These are phyloP conservation scores for Sarcophaga subvicina DNA, from an alignment of 2,888 invertebrate species.

Conservation along the genomic window DNA sequence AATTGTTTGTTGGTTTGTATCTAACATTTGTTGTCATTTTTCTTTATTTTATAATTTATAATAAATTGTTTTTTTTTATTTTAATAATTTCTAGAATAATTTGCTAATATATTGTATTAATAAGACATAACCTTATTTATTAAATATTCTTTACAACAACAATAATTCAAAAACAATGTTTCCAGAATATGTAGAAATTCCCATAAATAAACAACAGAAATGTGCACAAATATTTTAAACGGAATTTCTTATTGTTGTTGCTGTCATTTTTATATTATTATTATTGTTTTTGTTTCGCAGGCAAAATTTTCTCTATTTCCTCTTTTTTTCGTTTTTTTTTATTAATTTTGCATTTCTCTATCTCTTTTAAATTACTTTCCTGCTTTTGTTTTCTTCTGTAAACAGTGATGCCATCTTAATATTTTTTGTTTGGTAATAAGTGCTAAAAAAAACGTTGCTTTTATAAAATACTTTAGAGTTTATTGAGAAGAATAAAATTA, in stretches of 20 bases:
- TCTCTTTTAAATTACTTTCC: not conserved
- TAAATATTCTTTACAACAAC: not conserved
- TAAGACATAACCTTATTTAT: constrained; percentile 22
- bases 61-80: constrained; percentile 14
- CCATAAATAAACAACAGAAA: constrained; percentile 35
- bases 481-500: too few species aligned
- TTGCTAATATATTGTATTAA: constrained; percentile 1
- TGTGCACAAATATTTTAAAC: constrained; percentile 18
- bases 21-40: too few species aligned
- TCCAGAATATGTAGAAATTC: not conserved
- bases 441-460: not conserved
- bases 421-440: not conserved
- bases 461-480: too few species aligned
- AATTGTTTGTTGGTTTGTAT: too few species aligned
- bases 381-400: not conserved
- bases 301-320: not conserved
- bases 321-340: not conserved
- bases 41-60: too few species aligned
- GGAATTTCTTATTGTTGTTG: constrained; percentile 33
- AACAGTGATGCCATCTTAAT: constrained; percentile 23
- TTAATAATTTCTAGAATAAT: not conserved
- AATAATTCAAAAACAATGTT: not conserved
- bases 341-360: constrained; percentile 24
- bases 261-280: not conserved
- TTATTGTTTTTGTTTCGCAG: not conserved